phyloP scores from a whole-genome alignment of 2,113 vertebrate genomes.

The Pteronura brasiliensis region DNA sequence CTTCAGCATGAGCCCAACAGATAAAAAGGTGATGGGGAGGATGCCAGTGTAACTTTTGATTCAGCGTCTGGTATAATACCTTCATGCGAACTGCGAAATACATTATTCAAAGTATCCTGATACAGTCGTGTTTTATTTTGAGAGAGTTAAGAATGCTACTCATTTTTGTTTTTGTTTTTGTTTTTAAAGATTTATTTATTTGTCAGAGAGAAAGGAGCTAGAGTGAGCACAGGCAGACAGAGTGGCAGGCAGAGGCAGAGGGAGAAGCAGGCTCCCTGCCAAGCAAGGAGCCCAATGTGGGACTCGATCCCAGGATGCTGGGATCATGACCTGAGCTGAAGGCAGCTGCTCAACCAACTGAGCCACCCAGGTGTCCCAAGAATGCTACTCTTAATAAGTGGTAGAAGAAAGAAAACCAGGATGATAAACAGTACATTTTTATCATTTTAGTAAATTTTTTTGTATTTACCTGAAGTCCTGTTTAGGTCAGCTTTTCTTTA shows the following conservation, averaged over 20 bases:
- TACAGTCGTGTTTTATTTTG: conserved; percentile 30
- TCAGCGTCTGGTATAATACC: neutral
- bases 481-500: conserved; percentile 19
- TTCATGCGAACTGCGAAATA: neutral
- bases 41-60: neutral
- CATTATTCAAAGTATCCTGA: conserved; percentile 3
- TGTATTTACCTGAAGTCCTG: neutral
- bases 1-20: neutral
- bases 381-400: neutral
- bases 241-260: no score
- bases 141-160: neutral
- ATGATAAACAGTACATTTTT: neutral
- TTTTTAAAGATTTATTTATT: no score
- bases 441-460: neutral
- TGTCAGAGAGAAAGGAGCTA: no score
- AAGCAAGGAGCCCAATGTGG: no score
- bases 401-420: neutral
- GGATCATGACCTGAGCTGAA: no score
- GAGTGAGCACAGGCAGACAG: no score
- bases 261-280: no score
- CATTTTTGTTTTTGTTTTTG: no score
- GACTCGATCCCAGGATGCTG: no score
- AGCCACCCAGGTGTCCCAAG: neutral
- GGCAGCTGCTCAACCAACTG: no score
- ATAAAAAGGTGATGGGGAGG: neutral